Evolutionary conservation across 2,888 invertebrate genomes (phyloP).

Genomic region (Cloeon dipterum): DNA sequence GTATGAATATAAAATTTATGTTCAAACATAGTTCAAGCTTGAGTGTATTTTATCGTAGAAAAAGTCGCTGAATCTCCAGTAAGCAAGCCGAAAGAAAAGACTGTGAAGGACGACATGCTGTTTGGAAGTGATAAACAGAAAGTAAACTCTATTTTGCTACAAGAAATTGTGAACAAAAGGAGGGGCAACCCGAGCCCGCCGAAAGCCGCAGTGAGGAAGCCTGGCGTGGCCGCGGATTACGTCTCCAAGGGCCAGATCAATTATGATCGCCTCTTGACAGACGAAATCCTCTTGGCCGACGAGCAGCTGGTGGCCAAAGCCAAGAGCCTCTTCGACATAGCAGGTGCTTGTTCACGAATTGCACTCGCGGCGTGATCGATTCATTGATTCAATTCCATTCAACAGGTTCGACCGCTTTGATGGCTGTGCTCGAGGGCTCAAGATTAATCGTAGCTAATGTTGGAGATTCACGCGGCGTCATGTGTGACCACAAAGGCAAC

Average conservation of each 20-base stretch:
- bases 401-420: constrained; percentile 69
- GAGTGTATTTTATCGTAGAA: no score
- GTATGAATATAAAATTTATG: no score
- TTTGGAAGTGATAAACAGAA: no score
- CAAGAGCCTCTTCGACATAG: constrained; percentile 41
- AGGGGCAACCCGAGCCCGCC: constrained; percentile 5
- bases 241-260: constrained; percentile 49
- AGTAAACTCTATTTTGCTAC: no score
- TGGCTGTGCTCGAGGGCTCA: constrained; percentile 64
- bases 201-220: constrained; percentile 15
- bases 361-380: background rate
- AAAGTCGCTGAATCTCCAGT: no score
- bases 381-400: background rate
- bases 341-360: no score
- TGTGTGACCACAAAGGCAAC: constrained; percentile 77
- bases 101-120: no score
- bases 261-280: constrained; percentile 57
- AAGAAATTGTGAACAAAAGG: constrained; percentile 23
- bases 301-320: constrained; percentile 58
- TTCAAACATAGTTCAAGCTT: no score
- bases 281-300: constrained; percentile 72
- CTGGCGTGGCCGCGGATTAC: constrained; percentile 25
- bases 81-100: no score
- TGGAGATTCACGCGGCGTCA: constrained; percentile 87
- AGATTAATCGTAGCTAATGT: constrained; percentile 84